Conservation (phyloP, 2,113 vertebrate genomes). For the Tragelaphus buxtoni region DNA sequence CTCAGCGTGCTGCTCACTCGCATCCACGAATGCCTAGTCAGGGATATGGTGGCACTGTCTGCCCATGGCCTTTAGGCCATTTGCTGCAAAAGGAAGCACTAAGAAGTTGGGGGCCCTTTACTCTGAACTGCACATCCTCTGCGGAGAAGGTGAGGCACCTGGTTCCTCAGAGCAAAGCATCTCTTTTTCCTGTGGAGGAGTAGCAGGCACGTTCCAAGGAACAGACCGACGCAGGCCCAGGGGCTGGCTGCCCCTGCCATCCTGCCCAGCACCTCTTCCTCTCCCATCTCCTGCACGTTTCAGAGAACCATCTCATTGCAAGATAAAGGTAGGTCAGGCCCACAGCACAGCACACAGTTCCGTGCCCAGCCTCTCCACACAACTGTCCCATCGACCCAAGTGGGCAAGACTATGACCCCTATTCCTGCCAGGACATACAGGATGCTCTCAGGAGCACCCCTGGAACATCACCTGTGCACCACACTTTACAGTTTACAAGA, state of each 20-base stretch:
- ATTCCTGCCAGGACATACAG: background rate
- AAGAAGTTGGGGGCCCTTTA: background rate
- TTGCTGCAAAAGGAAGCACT: background rate
- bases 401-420: background rate
- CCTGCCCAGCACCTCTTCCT: background rate
- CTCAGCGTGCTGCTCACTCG: background rate
- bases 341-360: background rate
- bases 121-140: background rate
- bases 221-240: background rate
- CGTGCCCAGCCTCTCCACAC: background rate
- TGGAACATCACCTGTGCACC: background rate
- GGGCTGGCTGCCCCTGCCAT: background rate
- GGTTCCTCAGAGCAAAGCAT: background rate
- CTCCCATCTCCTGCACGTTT: background rate
- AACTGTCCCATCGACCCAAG: background rate
- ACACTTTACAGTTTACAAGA: background rate
- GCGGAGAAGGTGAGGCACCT: background rate
- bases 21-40: background rate
- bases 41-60: background rate
- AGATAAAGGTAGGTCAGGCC: background rate
- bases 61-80: background rate
- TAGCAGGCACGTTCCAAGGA: background rate
- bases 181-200: background rate
- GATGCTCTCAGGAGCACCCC: background rate
- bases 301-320: background rate